Percentiles rank a stretch among this genome's conserved stretches.
phyloP scores from a whole-genome alignment of 2,797 vertebrate genomes.

The Hyperoplus lanceolatus region DNA sequence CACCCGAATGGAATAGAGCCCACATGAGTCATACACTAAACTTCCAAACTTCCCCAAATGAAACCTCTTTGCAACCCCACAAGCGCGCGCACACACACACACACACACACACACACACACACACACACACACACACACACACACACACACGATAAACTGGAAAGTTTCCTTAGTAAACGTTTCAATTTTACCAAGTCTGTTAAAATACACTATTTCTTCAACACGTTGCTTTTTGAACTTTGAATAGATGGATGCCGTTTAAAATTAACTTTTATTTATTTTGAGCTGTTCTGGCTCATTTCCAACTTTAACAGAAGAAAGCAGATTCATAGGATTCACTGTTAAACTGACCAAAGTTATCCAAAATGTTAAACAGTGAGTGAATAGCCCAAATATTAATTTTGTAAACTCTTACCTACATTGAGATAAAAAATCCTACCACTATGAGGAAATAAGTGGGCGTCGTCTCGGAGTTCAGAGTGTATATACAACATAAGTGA shows the following conservation, averaged over 20 bases:
- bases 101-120: background rate
- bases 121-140: slow-evolving; percentile 1
- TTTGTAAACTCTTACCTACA: background rate
- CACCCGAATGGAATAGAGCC: slow-evolving; percentile 68
- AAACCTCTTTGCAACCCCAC: slow-evolving; percentile 11
- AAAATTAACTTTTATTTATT: background rate
- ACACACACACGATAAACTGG: background rate
- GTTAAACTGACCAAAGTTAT: background rate
- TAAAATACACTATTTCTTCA: background rate
- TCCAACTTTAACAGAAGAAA: background rate
- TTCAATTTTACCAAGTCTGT: background rate
- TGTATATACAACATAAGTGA: background rate
- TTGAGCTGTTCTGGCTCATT: background rate
- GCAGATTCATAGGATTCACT: background rate
- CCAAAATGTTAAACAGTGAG: background rate
- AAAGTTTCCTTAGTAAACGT: slow-evolving; percentile 2
- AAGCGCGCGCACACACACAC: background rate
- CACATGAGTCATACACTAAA: slow-evolving; percentile 76
- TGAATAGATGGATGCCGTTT: no score
- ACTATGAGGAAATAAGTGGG: slow-evolving; percentile 59
- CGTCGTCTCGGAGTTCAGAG: slow-evolving; percentile 52
- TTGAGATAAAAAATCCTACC: slow-evolving; percentile 5
- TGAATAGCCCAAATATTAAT: background rate
- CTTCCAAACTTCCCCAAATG: slow-evolving; percentile 69
- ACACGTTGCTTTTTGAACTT: background rate